phyloP scores from a whole-genome alignment of 1,140 invertebrate genomes.

The Camponotus pennsylvanicus region DNA sequence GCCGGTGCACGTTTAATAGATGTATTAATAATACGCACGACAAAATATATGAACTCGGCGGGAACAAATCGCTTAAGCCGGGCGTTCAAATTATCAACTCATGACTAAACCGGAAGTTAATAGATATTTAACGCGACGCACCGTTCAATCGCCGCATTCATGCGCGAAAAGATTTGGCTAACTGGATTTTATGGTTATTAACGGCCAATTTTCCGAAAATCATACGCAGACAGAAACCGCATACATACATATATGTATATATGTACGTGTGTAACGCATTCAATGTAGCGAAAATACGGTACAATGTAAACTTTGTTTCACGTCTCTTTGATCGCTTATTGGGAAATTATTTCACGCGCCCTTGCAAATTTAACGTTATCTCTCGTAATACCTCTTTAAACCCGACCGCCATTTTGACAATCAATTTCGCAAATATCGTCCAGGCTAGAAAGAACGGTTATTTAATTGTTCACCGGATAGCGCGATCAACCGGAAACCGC shows the following conservation, averaged over 20 bases:
- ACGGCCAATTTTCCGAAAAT: conserved; percentile 73
- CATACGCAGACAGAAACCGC: conserved; percentile 44
- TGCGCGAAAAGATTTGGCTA: conserved; percentile 64
- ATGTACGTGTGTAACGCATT: conserved; percentile 20
- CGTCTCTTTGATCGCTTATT: conserved; percentile 67
- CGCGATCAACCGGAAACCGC: conserved; percentile 32
- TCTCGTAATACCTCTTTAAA: conserved; percentile 39
- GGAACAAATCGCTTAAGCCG: conserved; percentile 53
- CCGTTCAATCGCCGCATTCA: conserved; percentile 52
- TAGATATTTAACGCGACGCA: conserved; percentile 64
- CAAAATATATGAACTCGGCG: conserved; percentile 43
- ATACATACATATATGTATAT: too few relatives aligned
- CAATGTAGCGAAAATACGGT: conserved; percentile 65
- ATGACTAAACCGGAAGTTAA: conserved; percentile 61
- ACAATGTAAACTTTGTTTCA: conserved; percentile 65
- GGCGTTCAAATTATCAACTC: conserved; percentile 49
- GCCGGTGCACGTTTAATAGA: conserved; percentile 15
- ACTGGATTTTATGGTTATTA: conserved; percentile 72
- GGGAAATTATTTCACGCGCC: conserved; percentile 60
- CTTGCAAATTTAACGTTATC: conserved; percentile 58
- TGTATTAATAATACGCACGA: conserved; percentile 58
- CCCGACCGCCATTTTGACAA: conserved; percentile 42
- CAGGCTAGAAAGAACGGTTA: conserved; percentile 18
- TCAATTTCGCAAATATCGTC: conserved; percentile 43
- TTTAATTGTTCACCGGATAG: conserved; percentile 44